Base-by-base conservation (phyloP, 2,888 invertebrate species). In the Onthophagus sagittarius region DNA sequence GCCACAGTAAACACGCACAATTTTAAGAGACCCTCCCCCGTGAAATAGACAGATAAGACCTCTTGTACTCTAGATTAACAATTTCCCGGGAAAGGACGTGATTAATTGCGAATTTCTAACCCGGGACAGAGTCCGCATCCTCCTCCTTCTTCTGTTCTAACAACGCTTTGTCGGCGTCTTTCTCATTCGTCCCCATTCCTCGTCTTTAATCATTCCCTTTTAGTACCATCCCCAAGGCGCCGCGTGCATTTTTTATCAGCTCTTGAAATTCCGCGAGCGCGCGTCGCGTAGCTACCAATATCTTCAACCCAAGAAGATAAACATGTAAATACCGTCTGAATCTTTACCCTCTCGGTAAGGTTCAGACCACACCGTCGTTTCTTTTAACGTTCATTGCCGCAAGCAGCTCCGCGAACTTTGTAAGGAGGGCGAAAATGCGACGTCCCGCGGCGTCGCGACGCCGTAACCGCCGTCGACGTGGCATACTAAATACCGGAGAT, bases 401-500 rank as follows among this genome's bases (percentile, higher is more conserved):
- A 11, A 11, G 39, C 39, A 11, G 7, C 39, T 53, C 11, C 9
- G 39, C 39, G 39, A 53, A 53, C 39, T 53, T 53, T 53, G 9
- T 7, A 53, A 11, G 39, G 39, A 53, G 39, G 39, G 39, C 39
- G 39, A 53, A 53, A 53, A 53, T 53, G 39, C 5, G 39, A 67
- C 67, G 67, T 31, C 67, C 6, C 67, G 15, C 63, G 15, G 31
- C 67, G 67, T 23, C 67, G 67, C 67, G 67, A 67, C 31, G 67
- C 9, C 11, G 39, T 53, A 53, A 53, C 39, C 39, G 39, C 39
- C 39, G 39, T 11, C 39, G 11, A 53, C 39, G 39, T 53, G 39
- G 67, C 15, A 67, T 67, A 67, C 67, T 67, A 67, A 67, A 67
- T 67, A 67, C 67, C 67, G 67, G 67, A 67, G 67, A 15, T 15